Conservation (phyloP, 2,113 vertebrate genomes). For the Psophia crepitans region DNA sequence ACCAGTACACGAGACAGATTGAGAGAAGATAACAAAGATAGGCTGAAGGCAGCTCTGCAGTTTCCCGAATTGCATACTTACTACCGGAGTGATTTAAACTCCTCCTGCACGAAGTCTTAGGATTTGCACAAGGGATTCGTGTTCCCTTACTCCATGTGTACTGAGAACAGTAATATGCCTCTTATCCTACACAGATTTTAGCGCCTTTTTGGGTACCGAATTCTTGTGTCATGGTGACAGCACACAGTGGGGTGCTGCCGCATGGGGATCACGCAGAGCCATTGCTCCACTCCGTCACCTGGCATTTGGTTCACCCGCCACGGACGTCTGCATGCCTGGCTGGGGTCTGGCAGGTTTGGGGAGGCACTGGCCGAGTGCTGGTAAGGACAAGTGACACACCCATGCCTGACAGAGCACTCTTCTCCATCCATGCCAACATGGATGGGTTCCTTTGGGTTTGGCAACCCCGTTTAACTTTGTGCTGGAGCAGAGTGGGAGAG, state of each 20-base stretch:
- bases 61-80: neutral
- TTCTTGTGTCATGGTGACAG: fast-evolving
- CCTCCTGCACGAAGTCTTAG: neutral
- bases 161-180: neutral
- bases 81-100: neutral
- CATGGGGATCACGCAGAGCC: fast-evolving
- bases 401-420: fast-evolving
- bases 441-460: neutral
- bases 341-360: neutral
- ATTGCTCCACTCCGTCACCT: fast-evolving
- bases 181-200: fast-evolving
- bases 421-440: fast-evolving
- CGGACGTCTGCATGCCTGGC: neutral
- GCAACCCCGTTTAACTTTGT: neutral
- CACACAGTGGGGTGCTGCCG: fast-evolving
- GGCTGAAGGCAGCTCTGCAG: neutral
- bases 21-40: neutral
- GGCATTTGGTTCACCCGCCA: fast-evolving
- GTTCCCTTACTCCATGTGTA: neutral
- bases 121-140: neutral
- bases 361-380: fast-evolving
- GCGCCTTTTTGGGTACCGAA: neutral
- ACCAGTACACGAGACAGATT: neutral
- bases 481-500: fast-evolving
- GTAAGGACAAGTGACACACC: fast-evolving